These are phyloP conservation scores for Branchellion lobata DNA, from an alignment of 2,888 invertebrate genomes.

Conservation along the genomic window DNA sequence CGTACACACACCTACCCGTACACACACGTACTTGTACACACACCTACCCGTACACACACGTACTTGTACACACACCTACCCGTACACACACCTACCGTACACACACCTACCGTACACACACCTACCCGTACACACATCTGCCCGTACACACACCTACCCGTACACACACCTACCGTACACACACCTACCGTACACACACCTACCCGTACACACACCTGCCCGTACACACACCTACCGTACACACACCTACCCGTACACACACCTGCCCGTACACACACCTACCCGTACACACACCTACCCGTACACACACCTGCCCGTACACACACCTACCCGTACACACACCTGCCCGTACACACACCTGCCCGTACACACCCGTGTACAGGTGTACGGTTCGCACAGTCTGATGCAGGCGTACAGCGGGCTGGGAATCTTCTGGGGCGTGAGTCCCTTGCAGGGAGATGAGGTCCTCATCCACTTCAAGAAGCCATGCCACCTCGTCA, in stretches of 20 bases:
- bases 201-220: no score
- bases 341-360: constrained; percentile 44
- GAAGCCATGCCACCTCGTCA: constrained; percentile 68
- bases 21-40: constrained; percentile 1
- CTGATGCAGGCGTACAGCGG: constrained; percentile 81
- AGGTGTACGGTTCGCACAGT: constrained; percentile 75
- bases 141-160: not conserved
- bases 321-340: not conserved
- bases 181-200: no score
- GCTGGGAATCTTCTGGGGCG: constrained; percentile 86
- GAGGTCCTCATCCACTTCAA: constrained; percentile 77
- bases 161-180: no score
- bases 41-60: constrained; percentile 68
- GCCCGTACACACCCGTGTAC: constrained; percentile 72
- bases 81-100: not conserved
- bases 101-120: not conserved
- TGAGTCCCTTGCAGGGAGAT: constrained; percentile 80
- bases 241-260: not conserved
- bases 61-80: not conserved
- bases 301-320: not conserved
- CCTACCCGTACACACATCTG: not conserved
- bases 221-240: not conserved
- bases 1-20: not conserved
- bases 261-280: not conserved
- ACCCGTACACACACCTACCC: not conserved